These are phyloP conservation scores for Argynnis bischoffii DNA, from an alignment of 2,888 invertebrate genomes.

Conservation along the genomic window DNA sequence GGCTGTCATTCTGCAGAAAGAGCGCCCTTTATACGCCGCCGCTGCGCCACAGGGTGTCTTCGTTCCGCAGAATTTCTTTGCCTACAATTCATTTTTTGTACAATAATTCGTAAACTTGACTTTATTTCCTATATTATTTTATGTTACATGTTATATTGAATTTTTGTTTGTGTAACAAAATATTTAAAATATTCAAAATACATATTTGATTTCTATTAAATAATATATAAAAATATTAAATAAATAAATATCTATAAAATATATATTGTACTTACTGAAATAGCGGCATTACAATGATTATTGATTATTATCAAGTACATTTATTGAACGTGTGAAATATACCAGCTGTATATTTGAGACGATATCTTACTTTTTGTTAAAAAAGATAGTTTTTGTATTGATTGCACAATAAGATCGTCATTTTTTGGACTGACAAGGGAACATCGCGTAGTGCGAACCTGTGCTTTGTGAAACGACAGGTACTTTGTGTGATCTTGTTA, in stretches of 20 bases:
- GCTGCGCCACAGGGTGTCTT: conserved; percentile 69
- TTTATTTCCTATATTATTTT: conserved; percentile 25
- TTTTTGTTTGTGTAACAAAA: not conserved
- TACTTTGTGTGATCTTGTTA: conserved; percentile 73
- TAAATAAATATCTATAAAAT: too few relatives aligned
- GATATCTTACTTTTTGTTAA: conserved; percentile 22
- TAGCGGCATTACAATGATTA: not conserved
- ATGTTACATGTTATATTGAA: conserved; percentile 5
- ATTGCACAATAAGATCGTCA: conserved; percentile 29
- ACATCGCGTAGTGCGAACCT: conserved; percentile 59
- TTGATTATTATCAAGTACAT: not conserved
- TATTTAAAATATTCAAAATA: not conserved
- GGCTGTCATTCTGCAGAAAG: conserved; percentile 72
- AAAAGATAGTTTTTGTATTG: conserved; percentile 14
- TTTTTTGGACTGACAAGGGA: conserved; percentile 49
- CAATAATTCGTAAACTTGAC: conserved; percentile 37
- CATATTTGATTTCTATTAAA: not conserved
- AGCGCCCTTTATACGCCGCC: conserved; percentile 64
- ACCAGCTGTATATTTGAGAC: conserved; percentile 28
- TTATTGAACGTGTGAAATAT: conserved; percentile 31
- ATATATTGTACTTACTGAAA: too few relatives aligned
- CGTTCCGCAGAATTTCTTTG: conserved; percentile 67
- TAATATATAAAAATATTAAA: too few relatives aligned
- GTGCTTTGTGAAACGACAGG: conserved; percentile 68
- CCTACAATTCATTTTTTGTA: conserved; percentile 55